phyloP scores from a whole-genome alignment of 2,113 vertebrate genomes.

The Telmatochromis brichardi region DNA sequence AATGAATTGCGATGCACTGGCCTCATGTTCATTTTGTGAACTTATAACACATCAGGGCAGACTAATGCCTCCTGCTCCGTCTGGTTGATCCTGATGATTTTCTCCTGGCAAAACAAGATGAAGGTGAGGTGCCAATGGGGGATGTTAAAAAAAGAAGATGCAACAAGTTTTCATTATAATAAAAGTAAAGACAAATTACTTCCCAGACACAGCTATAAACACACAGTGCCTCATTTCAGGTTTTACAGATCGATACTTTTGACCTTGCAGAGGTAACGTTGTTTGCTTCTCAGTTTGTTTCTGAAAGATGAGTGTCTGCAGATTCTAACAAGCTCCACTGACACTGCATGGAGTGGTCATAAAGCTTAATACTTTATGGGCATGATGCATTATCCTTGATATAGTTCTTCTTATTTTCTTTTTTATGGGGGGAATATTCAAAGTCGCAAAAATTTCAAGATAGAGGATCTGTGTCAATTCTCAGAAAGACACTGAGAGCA shows the following conservation, averaged over 20 bases:
- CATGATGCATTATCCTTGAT: background rate
- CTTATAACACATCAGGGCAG: background rate
- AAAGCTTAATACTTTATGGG: background rate
- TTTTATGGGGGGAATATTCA: background rate
- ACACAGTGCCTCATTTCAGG: background rate
- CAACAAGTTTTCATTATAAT: background rate
- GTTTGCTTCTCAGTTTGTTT: background rate
- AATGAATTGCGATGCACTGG: conserved; percentile 52
- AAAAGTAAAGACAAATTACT: background rate
- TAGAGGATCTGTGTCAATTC: background rate
- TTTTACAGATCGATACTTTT: background rate
- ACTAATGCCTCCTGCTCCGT: background rate
- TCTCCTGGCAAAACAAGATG: background rate
- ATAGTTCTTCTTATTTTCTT: background rate
- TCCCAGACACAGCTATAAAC: background rate
- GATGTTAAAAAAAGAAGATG: background rate
- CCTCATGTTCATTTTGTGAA: conserved; percentile 25
- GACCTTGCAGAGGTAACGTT: background rate
- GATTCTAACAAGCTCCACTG: background rate
- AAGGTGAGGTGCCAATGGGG: background rate
- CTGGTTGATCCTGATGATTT: background rate
- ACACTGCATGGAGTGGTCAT: background rate
- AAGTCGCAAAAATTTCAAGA: background rate
- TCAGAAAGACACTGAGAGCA: background rate
- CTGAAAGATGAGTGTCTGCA: background rate